These are phyloP conservation scores for Gymnothorax reevesii DNA, from an alignment of 2,797 vertebrate genomes.

Conservation along the genomic window DNA sequence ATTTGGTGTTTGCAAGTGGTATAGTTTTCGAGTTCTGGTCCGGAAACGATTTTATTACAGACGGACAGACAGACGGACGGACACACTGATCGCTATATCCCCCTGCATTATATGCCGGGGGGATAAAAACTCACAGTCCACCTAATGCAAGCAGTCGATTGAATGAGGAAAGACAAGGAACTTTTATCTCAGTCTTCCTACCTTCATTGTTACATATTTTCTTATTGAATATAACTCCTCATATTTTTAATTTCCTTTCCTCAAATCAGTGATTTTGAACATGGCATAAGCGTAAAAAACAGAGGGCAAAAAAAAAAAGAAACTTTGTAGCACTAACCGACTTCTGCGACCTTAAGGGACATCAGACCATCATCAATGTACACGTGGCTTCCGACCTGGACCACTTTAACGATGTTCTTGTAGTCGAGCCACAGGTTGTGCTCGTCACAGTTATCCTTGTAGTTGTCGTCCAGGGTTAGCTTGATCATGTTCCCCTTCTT, in stretches of 20 bases:
- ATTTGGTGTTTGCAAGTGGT: too few species aligned
- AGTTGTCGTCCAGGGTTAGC: slow-evolving; percentile 85
- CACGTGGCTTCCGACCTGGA: slow-evolving; percentile 90
- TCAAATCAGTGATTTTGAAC: too few species aligned
- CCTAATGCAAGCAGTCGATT: background rate
- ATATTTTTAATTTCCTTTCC: background rate
- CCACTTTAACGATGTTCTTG: slow-evolving; percentile 91
- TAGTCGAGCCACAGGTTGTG: slow-evolving; percentile 91
- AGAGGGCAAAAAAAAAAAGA: background rate
- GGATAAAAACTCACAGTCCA: background rate
- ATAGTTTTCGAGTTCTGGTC: too few species aligned
- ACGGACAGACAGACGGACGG: too few species aligned
- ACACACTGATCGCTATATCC: too few species aligned
- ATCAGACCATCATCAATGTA: slow-evolving; percentile 97
- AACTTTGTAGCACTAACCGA: slow-evolving; percentile 69
- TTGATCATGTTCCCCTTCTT: slow-evolving; percentile 81
- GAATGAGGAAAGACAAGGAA: background rate
- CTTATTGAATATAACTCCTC: background rate
- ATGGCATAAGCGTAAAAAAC: background rate
- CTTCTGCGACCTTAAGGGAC: slow-evolving; percentile 87
- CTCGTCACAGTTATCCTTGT: slow-evolving; percentile 87
- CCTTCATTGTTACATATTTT: background rate
- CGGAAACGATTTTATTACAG: too few species aligned
- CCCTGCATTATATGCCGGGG: too few species aligned
- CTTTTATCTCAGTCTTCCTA: background rate